These are phyloP conservation scores for Disparrhopalites patrizii DNA, from an alignment of 2,888 invertebrate genomes.

Conservation along the genomic window DNA sequence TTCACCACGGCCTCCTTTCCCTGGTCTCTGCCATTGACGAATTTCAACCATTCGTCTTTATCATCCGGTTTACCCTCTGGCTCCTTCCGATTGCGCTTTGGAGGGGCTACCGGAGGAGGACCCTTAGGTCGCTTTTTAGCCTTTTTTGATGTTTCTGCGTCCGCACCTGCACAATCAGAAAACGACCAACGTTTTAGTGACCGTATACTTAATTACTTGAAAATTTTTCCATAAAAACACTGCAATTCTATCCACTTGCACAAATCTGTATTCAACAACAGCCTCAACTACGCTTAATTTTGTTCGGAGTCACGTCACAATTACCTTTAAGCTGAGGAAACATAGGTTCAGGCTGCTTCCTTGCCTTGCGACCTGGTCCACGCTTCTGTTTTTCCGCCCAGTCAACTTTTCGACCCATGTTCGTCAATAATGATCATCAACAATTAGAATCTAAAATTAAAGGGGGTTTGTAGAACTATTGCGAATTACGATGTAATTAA, in stretches of 20 bases:
- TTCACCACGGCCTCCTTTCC: neutral
- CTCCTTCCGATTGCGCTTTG: neutral
- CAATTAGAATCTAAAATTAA: too few species aligned
- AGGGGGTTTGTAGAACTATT: too few species aligned
- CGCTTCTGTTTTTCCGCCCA: constrained; percentile 70
- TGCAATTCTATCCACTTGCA: too few species aligned
- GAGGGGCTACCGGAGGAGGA: too few species aligned
- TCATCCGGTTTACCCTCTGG: neutral
- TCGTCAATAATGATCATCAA: too few species aligned
- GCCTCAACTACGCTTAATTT: neutral
- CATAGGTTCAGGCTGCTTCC: constrained; percentile 76
- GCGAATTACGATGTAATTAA: too few species aligned
- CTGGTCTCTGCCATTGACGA: constrained; percentile 16
- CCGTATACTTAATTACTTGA: neutral
- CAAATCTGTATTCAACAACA: neutral
- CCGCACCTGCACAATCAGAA: too few species aligned
- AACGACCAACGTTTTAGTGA: too few species aligned
- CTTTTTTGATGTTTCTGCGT: too few species aligned
- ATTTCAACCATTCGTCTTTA: constrained; percentile 6
- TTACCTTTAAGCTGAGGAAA: constrained; percentile 18
- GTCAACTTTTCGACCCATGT: constrained; percentile 82
- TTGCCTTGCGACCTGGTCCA: constrained; percentile 81
- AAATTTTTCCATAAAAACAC: too few species aligned
- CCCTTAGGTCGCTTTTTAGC: neutral
- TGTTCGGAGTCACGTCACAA: neutral